Evolutionary conservation across 2,888 invertebrate genomes (phyloP).

Genomic region (Napeogenes sylphis): DNA sequence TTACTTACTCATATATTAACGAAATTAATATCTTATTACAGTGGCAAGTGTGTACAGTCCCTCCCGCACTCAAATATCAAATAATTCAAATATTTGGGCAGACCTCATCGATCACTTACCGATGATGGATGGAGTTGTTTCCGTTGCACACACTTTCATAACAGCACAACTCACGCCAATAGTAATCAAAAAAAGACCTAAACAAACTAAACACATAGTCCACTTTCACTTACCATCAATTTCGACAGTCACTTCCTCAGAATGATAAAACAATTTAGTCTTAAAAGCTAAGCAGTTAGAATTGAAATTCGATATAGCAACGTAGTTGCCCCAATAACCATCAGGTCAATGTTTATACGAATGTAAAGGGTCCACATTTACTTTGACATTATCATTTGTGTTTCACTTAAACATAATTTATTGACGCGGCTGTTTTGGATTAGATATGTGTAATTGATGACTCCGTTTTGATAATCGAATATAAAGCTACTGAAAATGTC

Average conservation of each 20-base stretch:
- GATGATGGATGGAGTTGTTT: slow-evolving; percentile 68
- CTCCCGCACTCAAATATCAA: slow-evolving; percentile 51
- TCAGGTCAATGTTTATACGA: slow-evolving; percentile 64
- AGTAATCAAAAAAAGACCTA: slow-evolving; percentile 20
- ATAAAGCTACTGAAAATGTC: slow-evolving; percentile 25
- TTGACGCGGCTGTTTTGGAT: slow-evolving; percentile 51
- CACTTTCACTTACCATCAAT: slow-evolving; percentile 25
- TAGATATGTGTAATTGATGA: slow-evolving; percentile 50
- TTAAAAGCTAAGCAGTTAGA: slow-evolving; percentile 20
- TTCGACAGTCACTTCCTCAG: slow-evolving; percentile 8
- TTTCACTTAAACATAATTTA: slow-evolving; percentile 70
- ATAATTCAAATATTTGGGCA: slow-evolving; percentile 75
- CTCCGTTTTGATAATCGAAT: slow-evolving; percentile 30
- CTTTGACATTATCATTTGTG: slow-evolving; percentile 70
- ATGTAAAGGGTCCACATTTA: slow-evolving; percentile 61
- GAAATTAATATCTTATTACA: slow-evolving; percentile 31
- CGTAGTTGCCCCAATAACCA: slow-evolving; percentile 53
- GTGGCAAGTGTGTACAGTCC: slow-evolving; percentile 42
- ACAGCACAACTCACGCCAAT: slow-evolving; percentile 30
- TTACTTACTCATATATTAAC: slow-evolving; percentile 32
- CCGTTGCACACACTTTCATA: slow-evolving; percentile 29
- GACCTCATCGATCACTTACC: slow-evolving; percentile 71
- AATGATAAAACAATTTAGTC: slow-evolving; percentile 9
- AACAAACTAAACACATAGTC: background rate
- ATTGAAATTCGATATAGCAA: slow-evolving; percentile 33